Conservation (phyloP, 2,888 invertebrate species). For the Caenorhabditis virilis region DNA sequence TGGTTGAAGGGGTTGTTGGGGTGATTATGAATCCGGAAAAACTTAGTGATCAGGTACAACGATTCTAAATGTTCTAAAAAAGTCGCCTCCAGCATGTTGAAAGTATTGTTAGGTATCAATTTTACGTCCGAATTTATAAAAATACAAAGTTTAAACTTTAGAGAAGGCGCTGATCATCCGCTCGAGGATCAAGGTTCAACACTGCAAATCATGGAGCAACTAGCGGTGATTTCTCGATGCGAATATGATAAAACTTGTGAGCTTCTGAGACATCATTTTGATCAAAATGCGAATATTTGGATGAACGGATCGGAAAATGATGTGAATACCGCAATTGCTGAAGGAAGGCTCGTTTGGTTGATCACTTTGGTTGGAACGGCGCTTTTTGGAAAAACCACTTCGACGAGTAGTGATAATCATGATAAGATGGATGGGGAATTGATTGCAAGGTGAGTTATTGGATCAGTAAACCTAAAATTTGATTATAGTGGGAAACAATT, state of each 20-base stretch:
- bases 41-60: slow-evolving; percentile 71
- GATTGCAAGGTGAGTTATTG: slow-evolving; percentile 78
- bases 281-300: slow-evolving; percentile 73
- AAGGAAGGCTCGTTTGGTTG: slow-evolving; percentile 90
- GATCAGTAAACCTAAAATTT: slow-evolving; percentile 1
- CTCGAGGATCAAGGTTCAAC: slow-evolving; percentile 93
- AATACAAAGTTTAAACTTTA: slow-evolving; percentile 67
- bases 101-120: slow-evolving; percentile 78
- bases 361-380: slow-evolving; percentile 98
- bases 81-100: slow-evolving; percentile 90
- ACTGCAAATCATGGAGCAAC: slow-evolving; percentile 91
- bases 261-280: slow-evolving; percentile 90
- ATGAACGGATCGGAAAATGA: slow-evolving; percentile 36
- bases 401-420: slow-evolving; percentile 92
- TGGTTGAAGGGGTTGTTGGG: slow-evolving; percentile 88
- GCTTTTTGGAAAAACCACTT: slow-evolving; percentile 92
- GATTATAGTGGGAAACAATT: too few relatives aligned
- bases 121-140: neutral
- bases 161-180: slow-evolving; percentile 91
- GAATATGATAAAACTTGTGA: slow-evolving; percentile 96
- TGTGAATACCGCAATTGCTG: slow-evolving; percentile 42
- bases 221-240: slow-evolving; percentile 73
- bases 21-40: slow-evolving; percentile 88
- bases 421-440: slow-evolving; percentile 98
- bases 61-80: too few relatives aligned